These are phyloP conservation scores for Phenganax subtilis DNA, from an alignment of 92 coral and sea anemone species.

Conservation along the genomic window DNA sequence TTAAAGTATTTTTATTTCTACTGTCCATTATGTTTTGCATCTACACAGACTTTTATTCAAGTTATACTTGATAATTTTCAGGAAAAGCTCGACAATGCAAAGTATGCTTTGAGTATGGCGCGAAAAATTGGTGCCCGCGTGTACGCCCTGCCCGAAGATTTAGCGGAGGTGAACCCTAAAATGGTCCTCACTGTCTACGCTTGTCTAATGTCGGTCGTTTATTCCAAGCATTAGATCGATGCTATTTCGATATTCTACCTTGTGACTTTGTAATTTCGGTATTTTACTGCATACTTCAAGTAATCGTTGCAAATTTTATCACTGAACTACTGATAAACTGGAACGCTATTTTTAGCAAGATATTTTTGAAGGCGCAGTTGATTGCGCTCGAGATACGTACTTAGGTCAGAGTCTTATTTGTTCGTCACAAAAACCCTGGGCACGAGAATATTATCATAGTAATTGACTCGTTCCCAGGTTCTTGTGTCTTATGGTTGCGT, in stretches of 20 bases:
- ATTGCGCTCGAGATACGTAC: too few species aligned
- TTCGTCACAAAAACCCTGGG: too few species aligned
- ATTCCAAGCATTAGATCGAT: background rate
- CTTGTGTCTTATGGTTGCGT: background rate
- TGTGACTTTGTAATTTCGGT: conserved; percentile 14
- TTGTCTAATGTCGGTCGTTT: conserved; percentile 66
- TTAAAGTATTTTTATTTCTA: background rate
- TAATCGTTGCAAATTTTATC: background rate
- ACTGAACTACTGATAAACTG: background rate
- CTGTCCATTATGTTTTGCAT: background rate
- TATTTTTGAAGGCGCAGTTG: background rate
- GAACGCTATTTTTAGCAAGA: background rate
- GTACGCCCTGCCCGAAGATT: conserved; percentile 88
- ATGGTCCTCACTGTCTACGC: conserved; percentile 94
- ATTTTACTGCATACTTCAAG: background rate
- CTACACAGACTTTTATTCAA: background rate
- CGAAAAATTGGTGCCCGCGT: conserved; percentile 90
- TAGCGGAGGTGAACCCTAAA: conserved; percentile 90
- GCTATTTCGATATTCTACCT: background rate
- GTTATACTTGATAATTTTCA: conserved; percentile 10
- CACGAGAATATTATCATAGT: too few species aligned
- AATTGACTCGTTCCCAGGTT: background rate
- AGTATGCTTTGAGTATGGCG: conserved; percentile 79
- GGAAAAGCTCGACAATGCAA: conserved; percentile 85
- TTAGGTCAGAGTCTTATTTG: too few species aligned